Conservation (phyloP, 2,797 vertebrate species). For the Muraenolepis orangiensis region DNA sequence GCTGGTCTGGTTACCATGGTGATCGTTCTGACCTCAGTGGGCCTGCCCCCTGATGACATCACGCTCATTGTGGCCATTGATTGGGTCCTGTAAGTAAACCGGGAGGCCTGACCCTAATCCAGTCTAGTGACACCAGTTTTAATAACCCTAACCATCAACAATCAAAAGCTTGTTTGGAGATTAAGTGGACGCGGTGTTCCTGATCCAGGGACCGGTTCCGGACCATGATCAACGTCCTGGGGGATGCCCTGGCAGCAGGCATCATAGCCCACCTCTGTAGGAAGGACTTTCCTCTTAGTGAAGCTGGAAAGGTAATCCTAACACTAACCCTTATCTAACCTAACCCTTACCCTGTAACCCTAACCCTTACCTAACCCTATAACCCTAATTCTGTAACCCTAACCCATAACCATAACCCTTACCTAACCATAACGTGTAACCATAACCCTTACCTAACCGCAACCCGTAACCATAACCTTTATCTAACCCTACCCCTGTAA, state of each 20-base stretch:
- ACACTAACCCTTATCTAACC: not conserved
- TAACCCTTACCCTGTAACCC: not conserved
- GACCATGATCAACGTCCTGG: conserved; percentile 87
- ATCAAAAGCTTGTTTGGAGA: not conserved
- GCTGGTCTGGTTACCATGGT: conserved; percentile 89
- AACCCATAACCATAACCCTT: not conserved
- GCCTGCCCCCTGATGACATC: conserved; percentile 86
- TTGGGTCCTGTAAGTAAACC: conserved; percentile 83
- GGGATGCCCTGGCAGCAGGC: conserved; percentile 85
- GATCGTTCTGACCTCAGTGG: conserved; percentile 88
- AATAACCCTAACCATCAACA: not conserved
- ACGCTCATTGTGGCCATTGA: conserved; percentile 86
- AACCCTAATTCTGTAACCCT: not conserved
- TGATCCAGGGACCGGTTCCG: conserved; percentile 81
- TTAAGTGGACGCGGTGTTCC: not conserved
- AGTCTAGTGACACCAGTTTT: not conserved
- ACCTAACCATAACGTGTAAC: too few species aligned
- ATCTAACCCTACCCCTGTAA: too few species aligned
- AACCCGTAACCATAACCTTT: too few species aligned
- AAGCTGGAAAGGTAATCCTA: conserved; percentile 54
- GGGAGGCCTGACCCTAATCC: not conserved
- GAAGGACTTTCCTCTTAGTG: conserved; percentile 77
- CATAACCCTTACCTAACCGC: too few species aligned
- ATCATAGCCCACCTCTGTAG: conserved; percentile 82
- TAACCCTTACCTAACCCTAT: not conserved